Conservation (phyloP, 2,888 invertebrate species). For the Callinectes sapidus region DNA sequence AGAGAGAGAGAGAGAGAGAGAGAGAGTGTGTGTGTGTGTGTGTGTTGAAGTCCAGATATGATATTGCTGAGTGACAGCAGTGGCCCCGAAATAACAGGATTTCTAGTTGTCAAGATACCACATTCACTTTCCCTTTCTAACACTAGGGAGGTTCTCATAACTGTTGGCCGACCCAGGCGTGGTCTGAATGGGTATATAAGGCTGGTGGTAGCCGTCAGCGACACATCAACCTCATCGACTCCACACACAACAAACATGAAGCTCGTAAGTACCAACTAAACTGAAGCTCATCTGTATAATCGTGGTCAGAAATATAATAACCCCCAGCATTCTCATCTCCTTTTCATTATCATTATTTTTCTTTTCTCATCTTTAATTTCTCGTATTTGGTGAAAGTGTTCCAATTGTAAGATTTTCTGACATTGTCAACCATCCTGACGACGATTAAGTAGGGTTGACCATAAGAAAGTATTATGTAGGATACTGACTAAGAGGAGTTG, state of each 20-base stretch:
- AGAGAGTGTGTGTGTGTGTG: not conserved
- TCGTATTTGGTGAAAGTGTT: too few species aligned
- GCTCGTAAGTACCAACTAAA: not conserved
- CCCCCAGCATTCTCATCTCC: too few species aligned
- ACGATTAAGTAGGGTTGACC: too few species aligned
- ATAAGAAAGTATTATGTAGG: too few species aligned
- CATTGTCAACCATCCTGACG: too few species aligned
- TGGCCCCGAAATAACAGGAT: not conserved
- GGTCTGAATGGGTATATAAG: not conserved
- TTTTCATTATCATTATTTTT: not conserved
- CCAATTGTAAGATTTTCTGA: too few species aligned
- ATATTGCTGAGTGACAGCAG: not conserved
- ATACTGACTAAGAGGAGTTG: too few species aligned
- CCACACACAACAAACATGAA: not conserved
- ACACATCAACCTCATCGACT: not conserved
- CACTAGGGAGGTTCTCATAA: not conserved
- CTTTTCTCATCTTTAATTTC: not conserved
- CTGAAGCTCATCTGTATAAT: not conserved
- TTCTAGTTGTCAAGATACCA: not conserved
- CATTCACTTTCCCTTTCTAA: conserved; percentile 5
- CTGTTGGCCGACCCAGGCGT: not conserved
- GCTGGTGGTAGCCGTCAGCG: not conserved
- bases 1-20: conserved; percentile 25
- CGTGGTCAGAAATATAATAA: too few species aligned
- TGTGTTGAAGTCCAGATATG: not conserved